Evolutionary conservation across 2,797 vertebrate genomes (phyloP).

Genomic region (Sebastes variabilis): DNA sequence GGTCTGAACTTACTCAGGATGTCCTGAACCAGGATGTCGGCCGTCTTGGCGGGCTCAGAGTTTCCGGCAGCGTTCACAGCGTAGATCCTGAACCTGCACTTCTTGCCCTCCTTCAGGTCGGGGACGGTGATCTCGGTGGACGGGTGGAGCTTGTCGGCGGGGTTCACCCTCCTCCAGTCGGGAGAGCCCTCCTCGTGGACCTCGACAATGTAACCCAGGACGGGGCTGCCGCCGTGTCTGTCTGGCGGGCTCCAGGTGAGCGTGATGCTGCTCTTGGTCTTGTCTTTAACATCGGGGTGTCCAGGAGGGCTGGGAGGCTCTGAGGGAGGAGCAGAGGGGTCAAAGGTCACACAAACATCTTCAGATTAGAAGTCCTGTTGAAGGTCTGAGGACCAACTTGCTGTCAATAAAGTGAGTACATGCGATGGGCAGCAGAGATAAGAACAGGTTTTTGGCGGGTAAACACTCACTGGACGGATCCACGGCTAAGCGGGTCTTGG

Average conservation of each 20-base stretch:
- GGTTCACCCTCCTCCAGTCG: conserved; percentile 93
- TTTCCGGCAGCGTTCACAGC: conserved; percentile 94
- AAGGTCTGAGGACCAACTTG: too few species aligned
- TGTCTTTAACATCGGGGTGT: conserved; percentile 90
- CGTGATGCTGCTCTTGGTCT: conserved; percentile 90
- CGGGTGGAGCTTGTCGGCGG: conserved; percentile 92
- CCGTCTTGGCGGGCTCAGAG: conserved; percentile 91
- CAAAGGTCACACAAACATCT: not conserved
- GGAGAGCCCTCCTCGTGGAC: conserved; percentile 93
- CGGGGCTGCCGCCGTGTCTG: conserved; percentile 92
- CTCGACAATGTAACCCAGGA: conserved; percentile 97
- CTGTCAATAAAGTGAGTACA: not conserved
- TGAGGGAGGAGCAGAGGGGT: conserved; percentile 52
- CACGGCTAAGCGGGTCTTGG: conserved; percentile 86
- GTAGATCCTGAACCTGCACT: conserved; percentile 94
- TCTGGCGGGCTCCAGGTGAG: conserved; percentile 93
- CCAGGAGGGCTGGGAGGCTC: conserved; percentile 89
- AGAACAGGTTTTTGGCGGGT: too few species aligned
- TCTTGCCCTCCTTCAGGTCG: conserved; percentile 92
- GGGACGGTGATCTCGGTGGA: conserved; percentile 90
- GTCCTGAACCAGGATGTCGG: conserved; percentile 90
- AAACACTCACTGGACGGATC: conserved; percentile 92
- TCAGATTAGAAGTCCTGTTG: too few species aligned
- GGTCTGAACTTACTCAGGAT: conserved; percentile 87
- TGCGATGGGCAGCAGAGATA: not conserved